Base-by-base conservation (phyloP, 2,797 vertebrate genomes). In the Rhadinocentrus ornatus region DNA sequence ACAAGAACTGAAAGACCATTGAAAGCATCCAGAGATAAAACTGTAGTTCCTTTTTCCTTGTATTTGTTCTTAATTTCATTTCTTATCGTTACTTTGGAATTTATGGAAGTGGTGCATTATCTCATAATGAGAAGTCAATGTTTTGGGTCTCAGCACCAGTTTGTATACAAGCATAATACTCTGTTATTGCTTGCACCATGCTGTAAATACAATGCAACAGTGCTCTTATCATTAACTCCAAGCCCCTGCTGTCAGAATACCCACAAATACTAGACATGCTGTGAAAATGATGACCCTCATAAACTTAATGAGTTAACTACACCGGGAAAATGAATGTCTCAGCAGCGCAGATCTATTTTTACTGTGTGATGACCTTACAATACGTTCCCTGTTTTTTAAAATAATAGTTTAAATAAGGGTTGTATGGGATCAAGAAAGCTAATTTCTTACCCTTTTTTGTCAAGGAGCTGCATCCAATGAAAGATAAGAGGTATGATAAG, bases 261-360 rank as follows among this genome's bases (percentile, higher is more conserved):
- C 59, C 60, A 73, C 78, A 83, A 78, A 84, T 63, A 80, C 65
- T 73, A 67, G 73, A 82, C 66, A 77, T 62, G 68, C 44, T 78
- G 70, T 77, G 68, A 73, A 81, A 78, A 78, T 72, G 73, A 89
- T 83, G 73, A 84, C 75, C 63, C 74, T 82, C 66, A 53, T 87
- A 84, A 88, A 88, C 37, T 39, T 85, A 88, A 88, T 74, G 85
- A 88, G 61, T 81, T 62, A 69, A 77, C 69, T 50, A 77, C 74
- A 78, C 9, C 2, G 1, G 24, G 64, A 46, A 78, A 84, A 83
- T 70, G 54, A 78, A 37, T 2, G 13, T 62, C 54, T 62, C 27
- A 69, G 64, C 60, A 62, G 54, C 31, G 69, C 52, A 31, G 59
- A 34, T 39, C 13, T 32, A 0, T 39, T 1, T 52, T 65, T 18